Base-by-base conservation (phyloP, 2,888 invertebrate genomes). In the Adelphocoris suturalis region DNA sequence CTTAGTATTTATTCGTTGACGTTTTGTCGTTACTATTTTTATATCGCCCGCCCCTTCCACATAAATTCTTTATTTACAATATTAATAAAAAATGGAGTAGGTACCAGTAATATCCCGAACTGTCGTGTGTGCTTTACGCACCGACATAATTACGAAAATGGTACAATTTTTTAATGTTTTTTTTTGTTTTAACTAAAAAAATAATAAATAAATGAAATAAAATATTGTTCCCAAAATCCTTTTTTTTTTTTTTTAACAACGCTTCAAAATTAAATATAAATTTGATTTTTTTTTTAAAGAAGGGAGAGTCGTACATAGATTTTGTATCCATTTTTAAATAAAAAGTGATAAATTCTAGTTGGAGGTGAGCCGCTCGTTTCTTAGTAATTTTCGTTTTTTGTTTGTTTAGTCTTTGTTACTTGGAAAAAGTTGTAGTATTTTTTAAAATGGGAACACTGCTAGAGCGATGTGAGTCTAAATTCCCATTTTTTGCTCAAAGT, bases 41-140 rank as follows among this genome's bases (percentile, higher is more conserved):
- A 78, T 52, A 82, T 47, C 81, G 48, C 48, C 82, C 82, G 52
- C 82, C 82, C 82, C 82, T 82, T 19, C 52, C 82, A 48, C 14
- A 82, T 14, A 68, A 68, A 68, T 68, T 68, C 47, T 48, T 23
- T 85, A 85, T 85, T 85, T 90, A 85, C 78, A 90, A 61, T 85
- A 57, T 52, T 82, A 52, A 19, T 82, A 23, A 52, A 46, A 52
- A 52, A 48, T 52, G 82, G 82, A 82, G 27, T 75, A 88, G 75
- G 47, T 86, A 86, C 88, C 88, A 78, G 88, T 88, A 88, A 28
- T 86, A 61, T 78, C 88, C 88, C 88, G 88, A 88, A 88, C 88
- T 88, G 78, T 78, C 48, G 75, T 75, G 86, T 75, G 47, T 28
- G 86, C 86, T 47, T 68, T 47, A 75, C 76, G 86, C 75, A 75